Evolutionary conservation across 1,140 invertebrate genomes (phyloP).

Genomic region (Lucilia sericata): DNA sequence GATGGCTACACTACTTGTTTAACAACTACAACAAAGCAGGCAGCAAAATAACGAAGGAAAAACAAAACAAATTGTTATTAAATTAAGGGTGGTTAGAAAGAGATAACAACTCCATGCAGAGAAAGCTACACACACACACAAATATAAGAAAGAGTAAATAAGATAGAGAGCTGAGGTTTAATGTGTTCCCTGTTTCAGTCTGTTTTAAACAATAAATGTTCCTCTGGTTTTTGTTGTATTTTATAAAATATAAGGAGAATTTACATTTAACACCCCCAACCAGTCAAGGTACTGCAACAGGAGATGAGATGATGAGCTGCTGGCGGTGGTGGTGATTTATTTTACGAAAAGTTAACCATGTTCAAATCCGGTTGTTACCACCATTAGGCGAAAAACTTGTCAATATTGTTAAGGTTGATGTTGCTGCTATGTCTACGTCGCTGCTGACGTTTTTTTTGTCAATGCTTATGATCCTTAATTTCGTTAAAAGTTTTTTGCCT

Average conservation of each 20-base stretch:
- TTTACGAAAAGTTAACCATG: constrained; percentile 25
- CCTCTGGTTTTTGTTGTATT: not conserved
- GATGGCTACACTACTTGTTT: too few species aligned
- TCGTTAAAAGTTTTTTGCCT: constrained; percentile 67
- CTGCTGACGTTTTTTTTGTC: not conserved
- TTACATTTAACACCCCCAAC: not conserved
- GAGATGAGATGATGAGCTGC: not conserved
- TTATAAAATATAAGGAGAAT: not conserved
- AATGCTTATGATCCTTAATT: constrained; percentile 68
- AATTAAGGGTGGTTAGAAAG: constrained; percentile 23
- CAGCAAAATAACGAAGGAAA: not conserved
- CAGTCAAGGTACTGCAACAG: not conserved
- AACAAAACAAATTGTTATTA: constrained; percentile 24
- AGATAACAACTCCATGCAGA: not conserved
- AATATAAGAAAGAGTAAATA: too few species aligned
- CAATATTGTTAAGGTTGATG: not conserved
- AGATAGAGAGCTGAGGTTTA: too few species aligned
- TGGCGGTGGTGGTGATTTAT: constrained; percentile 3
- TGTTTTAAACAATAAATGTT: not conserved
- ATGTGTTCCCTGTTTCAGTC: too few species aligned
- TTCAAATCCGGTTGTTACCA: constrained; percentile 46
- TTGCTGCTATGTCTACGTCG: not conserved
- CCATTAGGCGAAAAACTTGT: constrained; percentile 8
- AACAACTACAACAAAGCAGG: not conserved
- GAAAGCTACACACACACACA: too few species aligned